These are phyloP conservation scores for Tigriopus japonicus DNA, from an alignment of 1,140 invertebrate genomes.

Conservation along the genomic window DNA sequence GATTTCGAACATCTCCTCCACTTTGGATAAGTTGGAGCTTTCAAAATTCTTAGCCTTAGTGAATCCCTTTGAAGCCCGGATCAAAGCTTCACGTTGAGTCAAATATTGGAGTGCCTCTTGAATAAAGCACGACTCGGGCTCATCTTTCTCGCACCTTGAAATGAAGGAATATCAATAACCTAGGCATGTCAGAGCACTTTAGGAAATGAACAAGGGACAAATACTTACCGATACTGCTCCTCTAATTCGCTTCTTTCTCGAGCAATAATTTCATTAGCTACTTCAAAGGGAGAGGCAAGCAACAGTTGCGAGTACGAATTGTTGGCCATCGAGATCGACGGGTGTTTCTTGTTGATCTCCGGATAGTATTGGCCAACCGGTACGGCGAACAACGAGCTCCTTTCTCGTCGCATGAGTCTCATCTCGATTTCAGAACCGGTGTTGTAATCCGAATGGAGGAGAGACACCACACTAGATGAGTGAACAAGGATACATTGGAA, in stretches of 20 bases:
- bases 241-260: conserved; percentile 48
- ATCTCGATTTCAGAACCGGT: conserved; percentile 53
- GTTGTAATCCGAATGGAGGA: conserved; percentile 37
- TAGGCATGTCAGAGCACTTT: no score
- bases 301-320: conserved; percentile 53
- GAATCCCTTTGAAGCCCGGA: neutral
- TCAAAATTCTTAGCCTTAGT: neutral
- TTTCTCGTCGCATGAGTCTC: conserved; percentile 63
- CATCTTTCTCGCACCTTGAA: conserved; percentile 31
- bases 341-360: neutral
- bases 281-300: conserved; percentile 40
- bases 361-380: conserved; percentile 32
- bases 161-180: neutral
- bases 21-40: no score
- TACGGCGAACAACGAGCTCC: conserved; percentile 51
- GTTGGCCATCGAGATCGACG: neutral
- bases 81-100: conserved; percentile 24
- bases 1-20: neutral
- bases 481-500: conserved; percentile 6
- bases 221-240: conserved; percentile 33
- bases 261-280: conserved; percentile 45
- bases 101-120: conserved; percentile 52
- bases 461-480: conserved; percentile 33
- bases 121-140: conserved; percentile 62
- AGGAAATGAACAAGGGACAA: neutral